Evolutionary conservation across 2,797 vertebrate species (phyloP), one percentile per base, ranked within the genome.

Genomic region (Tarsius wallacei): DNA sequence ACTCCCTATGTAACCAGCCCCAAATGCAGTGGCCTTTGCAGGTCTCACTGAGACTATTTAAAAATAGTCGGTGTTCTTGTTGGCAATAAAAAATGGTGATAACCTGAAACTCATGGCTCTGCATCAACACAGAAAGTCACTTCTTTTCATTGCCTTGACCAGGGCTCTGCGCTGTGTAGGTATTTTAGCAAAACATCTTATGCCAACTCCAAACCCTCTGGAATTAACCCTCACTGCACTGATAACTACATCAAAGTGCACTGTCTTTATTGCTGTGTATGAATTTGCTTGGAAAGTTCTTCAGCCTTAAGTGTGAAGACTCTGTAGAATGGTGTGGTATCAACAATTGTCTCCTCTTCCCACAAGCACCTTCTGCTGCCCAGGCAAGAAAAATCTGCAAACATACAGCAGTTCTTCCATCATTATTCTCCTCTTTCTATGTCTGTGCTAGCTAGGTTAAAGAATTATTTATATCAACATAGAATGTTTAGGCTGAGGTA

Each of bases 201-300:
- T 26, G 51, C 42, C 51, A 57, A 47, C 28, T 42, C 83, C 49
- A 31, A 33, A 19, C n/a, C 10, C 55, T 91, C 63, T 77, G 59
- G 51, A 81, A 63, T 90, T 33, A 76, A 55, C 51, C 22, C 42
- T 71, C 24, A 5, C 15, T 70, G 87, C 80, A 19, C 47, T 86
- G 28, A 70, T 51, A 74, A n/a, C 14, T 28, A 70, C 57, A 68
- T 85, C 68, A 73, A 26, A 90, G 57, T n/a, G 28, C 76, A 26
- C 12, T 96, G 80, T 86, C 85, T 98, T 98, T 86, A 76, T 98
- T 90, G 16, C 57, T 78, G 57, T 94, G 96, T 94, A 97, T 16
- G 90, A 68, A 88, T 91, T 92, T 87, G 4, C 84, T 97, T 93
- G 87, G 83, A 63, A 97, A 89, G 95, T 66, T 78, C 96, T 88